Evolutionary conservation across 2,888 invertebrate genomes (phyloP), one percentile per base, ranked within the genome.

Genomic region (Agrotis puta): DNA sequence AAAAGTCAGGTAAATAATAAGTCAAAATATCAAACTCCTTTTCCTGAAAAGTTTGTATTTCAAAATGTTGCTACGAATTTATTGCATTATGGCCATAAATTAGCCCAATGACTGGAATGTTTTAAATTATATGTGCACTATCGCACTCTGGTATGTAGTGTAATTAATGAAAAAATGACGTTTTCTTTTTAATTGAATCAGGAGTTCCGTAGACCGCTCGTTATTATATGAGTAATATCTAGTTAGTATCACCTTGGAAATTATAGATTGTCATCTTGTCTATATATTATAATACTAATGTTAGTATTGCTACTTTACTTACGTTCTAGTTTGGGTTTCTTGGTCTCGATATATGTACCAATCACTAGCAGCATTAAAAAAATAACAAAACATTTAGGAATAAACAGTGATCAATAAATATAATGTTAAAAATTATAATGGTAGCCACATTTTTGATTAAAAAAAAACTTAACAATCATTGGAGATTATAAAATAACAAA

Each of bases 291-390:
- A 39, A 45, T 3, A 18, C 14, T 54, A 43, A 3, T 27, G 6
- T 13, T 59, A 39, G 18, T 59, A 24, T 58, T 51, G 48, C 24
- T 73, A 77, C 45, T 63, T 85, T 93, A 94, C 94, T 94, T 87
- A 94, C 94, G 94, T 86, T 94, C 94, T 64, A 94, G 79, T 79
- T 94, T 94, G 65, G 87, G 83, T 85, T 94, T 94, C 89, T 94
- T 94, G 20, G 93, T 93, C 74, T 94, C 94, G 85, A 93, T 84
- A 80, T 85, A 91, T 39, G 94, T 94, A 87, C 94, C 94, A 68
- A 94, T 94, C 94, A 94, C 94, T 93, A 82, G 92, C 91, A 90
- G 92, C 92, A 70, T 89, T 88, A 84, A 86, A 56, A n/a, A 83
- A 4, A 79, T 51, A 51, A 68, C 27, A 72, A 61, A 56, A 66